A percentile compares a stretch with the other conserved stretches of the same genome.
Evolutionary conservation across 1,140 invertebrate genomes (phyloP).

Genomic region (Drosophila chauvacae): DNA sequence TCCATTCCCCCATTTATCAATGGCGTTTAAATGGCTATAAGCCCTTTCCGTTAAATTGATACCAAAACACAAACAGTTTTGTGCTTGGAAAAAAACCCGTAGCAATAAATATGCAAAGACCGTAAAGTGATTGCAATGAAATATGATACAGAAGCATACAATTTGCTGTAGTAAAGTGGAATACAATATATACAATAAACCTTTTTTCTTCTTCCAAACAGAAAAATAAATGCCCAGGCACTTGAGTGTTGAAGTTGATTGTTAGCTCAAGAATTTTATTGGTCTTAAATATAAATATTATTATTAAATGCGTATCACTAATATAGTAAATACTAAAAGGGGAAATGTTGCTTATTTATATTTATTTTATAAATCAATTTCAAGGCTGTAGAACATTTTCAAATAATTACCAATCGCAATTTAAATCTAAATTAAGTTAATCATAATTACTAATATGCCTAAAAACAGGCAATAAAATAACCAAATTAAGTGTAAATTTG

Average conservation of each 20-base stretch:
- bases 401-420: no score
- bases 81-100: neutral
- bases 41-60: neutral
- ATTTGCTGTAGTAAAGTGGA: neutral
- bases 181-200: neutral
- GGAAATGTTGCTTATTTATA: no score
- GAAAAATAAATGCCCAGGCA: neutral
- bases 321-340: neutral
- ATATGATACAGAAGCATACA: neutral
- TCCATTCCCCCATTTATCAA: conserved; percentile 5
- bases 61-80: neutral
- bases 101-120: conserved; percentile 14
- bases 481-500: no score
- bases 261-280: neutral
- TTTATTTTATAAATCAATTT: no score
- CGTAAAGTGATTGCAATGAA: conserved; percentile 14
- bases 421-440: no score
- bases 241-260: neutral
- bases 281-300: neutral
- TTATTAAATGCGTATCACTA: neutral
- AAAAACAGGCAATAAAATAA: no score
- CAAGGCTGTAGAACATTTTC: no score
- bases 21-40: conserved; percentile 4
- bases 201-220: neutral
- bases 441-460: no score